These are phyloP conservation scores for Aleiodes alternator DNA, from an alignment of 2,888 invertebrate species.

Conservation along the genomic window DNA sequence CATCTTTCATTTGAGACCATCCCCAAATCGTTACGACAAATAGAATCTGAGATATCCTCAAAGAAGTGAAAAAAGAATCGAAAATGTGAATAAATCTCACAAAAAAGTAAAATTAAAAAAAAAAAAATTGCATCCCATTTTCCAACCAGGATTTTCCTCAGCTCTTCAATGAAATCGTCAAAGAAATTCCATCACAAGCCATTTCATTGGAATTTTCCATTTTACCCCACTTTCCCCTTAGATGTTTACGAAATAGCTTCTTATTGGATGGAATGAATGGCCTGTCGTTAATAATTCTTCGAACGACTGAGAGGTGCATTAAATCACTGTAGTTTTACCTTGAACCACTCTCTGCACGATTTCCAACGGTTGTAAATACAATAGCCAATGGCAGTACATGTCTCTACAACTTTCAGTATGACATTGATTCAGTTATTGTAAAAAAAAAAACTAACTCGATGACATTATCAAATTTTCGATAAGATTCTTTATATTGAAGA, in stretches of 20 bases:
- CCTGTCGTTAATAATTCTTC: slow-evolving; percentile 62
- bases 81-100: too few species aligned
- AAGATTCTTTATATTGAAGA: neutral
- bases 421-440: slow-evolving; percentile 11
- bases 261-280: slow-evolving; percentile 54
- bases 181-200: too few species aligned
- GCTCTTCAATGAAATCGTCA: too few species aligned
- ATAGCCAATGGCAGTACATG: slow-evolving; percentile 11
- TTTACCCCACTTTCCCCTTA: neutral
- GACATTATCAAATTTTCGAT: neutral
- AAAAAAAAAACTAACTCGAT: neutral
- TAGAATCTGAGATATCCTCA: too few species aligned
- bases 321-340: slow-evolving; percentile 60
- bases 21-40: too few species aligned
- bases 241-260: slow-evolving; percentile 26
- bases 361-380: slow-evolving; percentile 33
- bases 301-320: slow-evolving; percentile 58
- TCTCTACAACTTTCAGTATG: neutral
- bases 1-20: too few species aligned
- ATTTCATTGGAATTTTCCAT: too few species aligned
- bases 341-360: slow-evolving; percentile 52
- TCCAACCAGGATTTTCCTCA: slow-evolving; percentile 10
- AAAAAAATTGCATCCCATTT: too few species aligned
- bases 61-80: too few species aligned
- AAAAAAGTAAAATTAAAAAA: too few species aligned